Conservation (phyloP, 2,888 invertebrate genomes). For the Machimus rusticus region DNA sequence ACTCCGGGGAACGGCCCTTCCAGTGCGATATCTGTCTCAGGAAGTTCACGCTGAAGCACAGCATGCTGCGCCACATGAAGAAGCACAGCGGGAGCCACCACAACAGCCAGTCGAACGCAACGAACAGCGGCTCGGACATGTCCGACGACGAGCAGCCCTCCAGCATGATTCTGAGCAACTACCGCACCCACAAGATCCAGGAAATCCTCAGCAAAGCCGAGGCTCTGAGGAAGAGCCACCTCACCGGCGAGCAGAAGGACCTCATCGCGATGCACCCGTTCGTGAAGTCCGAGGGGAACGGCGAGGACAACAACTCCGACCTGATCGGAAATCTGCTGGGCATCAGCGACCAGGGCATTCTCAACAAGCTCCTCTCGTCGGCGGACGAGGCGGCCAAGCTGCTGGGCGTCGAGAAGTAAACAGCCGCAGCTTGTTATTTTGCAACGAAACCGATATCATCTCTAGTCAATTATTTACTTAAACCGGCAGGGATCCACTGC, state of each 20-base stretch:
- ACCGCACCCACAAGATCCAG: conserved; percentile 57
- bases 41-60: conserved; percentile 91
- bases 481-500: conserved; percentile 21
- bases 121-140: conserved; percentile 60
- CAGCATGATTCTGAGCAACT: conserved; percentile 29
- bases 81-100: conserved; percentile 78
- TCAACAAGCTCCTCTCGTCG: conserved; percentile 84
- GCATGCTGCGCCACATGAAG: conserved; percentile 91
- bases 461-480: conserved; percentile 42
- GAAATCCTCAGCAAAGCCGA: conserved; percentile 57
- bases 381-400: conserved; percentile 88
- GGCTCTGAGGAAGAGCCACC: conserved; percentile 55
- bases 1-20: conserved; percentile 91
- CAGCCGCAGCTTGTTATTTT: background rate
- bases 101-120: conserved; percentile 52
- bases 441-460: conserved; percentile 19
- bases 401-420: conserved; percentile 78
- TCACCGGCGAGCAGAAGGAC: conserved; percentile 58
- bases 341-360: conserved; percentile 82
- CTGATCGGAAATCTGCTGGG: conserved; percentile 90
- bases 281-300: conserved; percentile 35
- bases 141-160: conserved; percentile 61
- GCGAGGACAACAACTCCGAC: conserved; percentile 67
- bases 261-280: conserved; percentile 51
- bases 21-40: conserved; percentile 89